These are phyloP conservation scores for Clanis bilineata DNA, from an alignment of 2,888 invertebrate species.

Conservation along the genomic window DNA sequence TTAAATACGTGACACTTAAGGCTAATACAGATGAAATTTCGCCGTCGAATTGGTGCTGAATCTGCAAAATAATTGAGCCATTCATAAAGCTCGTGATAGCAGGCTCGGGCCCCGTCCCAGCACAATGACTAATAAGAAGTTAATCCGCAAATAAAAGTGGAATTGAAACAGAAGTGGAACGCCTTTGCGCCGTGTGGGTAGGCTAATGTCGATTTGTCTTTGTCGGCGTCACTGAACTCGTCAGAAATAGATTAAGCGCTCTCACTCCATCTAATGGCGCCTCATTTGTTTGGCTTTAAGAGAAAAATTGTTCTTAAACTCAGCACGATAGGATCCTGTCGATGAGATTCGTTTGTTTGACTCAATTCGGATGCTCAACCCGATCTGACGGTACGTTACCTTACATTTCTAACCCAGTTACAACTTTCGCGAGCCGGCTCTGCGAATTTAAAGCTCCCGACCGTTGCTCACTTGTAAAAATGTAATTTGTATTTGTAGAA, in stretches of 20 bases:
- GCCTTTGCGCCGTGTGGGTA: conserved; percentile 80
- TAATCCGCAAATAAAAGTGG: conserved; percentile 82
- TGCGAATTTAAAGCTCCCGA: conserved; percentile 58
- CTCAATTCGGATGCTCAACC: conserved; percentile 53
- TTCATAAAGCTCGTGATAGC: conserved; percentile 79
- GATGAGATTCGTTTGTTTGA: conserved; percentile 74
- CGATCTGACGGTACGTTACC: conserved; percentile 34
- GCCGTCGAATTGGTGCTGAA: conserved; percentile 53
- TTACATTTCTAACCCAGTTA: conserved; percentile 63
- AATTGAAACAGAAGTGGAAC: conserved; percentile 81
- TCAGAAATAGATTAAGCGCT: conserved; percentile 83
- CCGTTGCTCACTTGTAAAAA: conserved; percentile 63
- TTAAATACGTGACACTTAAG: conserved; percentile 17
- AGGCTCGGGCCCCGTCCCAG: conserved; percentile 60
- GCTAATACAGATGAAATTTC: conserved; percentile 23
- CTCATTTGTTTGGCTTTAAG: conserved; percentile 82
- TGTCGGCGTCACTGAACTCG: conserved; percentile 83
- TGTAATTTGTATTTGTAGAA: conserved; percentile 51
- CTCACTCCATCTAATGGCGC: conserved; percentile 81
- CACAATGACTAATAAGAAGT: conserved; percentile 82
- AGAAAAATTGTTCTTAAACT: conserved; percentile 80
- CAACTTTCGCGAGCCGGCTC: conserved; percentile 61
- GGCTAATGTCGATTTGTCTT: conserved; percentile 82
- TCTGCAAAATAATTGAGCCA: conserved; percentile 77
- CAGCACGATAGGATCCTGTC: conserved; percentile 74